phyloP scores from a whole-genome alignment of 1,140 invertebrate species.

The Homarus americanus region DNA sequence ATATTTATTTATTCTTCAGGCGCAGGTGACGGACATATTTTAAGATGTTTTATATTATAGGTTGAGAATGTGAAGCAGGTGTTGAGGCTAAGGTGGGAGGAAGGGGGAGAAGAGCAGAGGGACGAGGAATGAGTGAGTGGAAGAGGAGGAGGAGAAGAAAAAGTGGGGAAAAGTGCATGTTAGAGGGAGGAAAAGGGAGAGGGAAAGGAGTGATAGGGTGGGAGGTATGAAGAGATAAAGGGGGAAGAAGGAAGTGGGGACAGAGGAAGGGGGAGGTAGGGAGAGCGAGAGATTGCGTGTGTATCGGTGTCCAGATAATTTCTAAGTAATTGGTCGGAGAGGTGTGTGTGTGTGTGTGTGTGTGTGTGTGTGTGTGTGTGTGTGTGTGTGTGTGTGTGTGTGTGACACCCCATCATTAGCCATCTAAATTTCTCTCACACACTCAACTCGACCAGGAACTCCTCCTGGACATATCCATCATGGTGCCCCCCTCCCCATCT shows the following conservation, averaged over 20 bases:
- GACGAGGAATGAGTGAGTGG: neutral
- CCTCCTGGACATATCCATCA: slow-evolving; percentile 8
- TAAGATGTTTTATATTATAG: no score
- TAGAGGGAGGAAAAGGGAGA: slow-evolving; percentile 10
- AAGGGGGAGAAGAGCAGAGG: no score
- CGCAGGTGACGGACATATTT: no score
- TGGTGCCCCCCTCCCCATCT: neutral
- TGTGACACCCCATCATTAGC: neutral
- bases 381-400: neutral
- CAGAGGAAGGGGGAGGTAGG: neutral
- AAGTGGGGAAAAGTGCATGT: slow-evolving; percentile 5
- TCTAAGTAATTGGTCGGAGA: neutral
- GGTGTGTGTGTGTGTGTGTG: no score
- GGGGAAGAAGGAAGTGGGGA: neutral
- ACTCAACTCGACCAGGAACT: neutral
- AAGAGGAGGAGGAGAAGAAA: slow-evolving; percentile 2
- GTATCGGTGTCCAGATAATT: neutral
- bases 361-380: neutral
- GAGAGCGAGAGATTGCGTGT: neutral
- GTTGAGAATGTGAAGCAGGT: no score
- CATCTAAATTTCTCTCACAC: neutral
- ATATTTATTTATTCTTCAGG: no score
- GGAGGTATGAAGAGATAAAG: no score
- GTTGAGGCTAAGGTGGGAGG: no score
- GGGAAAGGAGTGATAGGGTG: neutral